phyloP scores from a whole-genome alignment of 2,888 invertebrate species.

The Carabus problematicus region DNA sequence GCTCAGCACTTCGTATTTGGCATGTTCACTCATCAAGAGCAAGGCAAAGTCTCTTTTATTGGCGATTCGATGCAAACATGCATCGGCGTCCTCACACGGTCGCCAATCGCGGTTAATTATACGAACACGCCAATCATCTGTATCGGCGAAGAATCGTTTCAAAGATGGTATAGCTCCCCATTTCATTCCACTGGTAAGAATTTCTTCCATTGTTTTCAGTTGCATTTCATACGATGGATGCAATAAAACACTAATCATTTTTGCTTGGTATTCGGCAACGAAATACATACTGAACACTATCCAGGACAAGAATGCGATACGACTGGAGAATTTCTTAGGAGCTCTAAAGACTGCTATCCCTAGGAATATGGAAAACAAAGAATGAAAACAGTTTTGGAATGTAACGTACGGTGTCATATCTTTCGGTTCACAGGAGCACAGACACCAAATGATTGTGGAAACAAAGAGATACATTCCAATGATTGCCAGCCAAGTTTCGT shows the following conservation, averaged over 20 bases:
- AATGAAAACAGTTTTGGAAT: neutral
- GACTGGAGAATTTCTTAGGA: neutral
- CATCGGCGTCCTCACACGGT: conserved; percentile 11
- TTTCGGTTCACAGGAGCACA: neutral
- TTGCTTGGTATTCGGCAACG: conserved; percentile 11
- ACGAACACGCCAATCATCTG: conserved; percentile 10
- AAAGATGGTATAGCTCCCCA: conserved; percentile 1
- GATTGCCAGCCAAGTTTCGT: conserved; percentile 60
- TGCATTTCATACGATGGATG: conserved; percentile 8
- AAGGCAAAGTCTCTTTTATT: conserved; percentile 19
- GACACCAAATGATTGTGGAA: neutral
- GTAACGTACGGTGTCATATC: neutral
- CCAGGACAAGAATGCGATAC: conserved; percentile 10
- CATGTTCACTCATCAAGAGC: neutral
- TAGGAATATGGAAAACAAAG: neutral
- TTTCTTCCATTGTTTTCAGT: conserved; percentile 16
- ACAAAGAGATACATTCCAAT: conserved; percentile 53
- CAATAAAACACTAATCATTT: conserved; percentile 48
- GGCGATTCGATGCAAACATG: conserved; percentile 24
- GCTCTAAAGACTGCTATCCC: neutral
- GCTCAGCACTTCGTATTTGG: conserved; percentile 4
- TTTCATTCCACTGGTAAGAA: conserved; percentile 3
- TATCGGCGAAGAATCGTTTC: conserved; percentile 14
- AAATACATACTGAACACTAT: conserved; percentile 11
- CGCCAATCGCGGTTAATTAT: neutral